Evolutionary conservation across 2,113 vertebrate species (phyloP).

Genomic region (Cyprinodon variegatus): DNA sequence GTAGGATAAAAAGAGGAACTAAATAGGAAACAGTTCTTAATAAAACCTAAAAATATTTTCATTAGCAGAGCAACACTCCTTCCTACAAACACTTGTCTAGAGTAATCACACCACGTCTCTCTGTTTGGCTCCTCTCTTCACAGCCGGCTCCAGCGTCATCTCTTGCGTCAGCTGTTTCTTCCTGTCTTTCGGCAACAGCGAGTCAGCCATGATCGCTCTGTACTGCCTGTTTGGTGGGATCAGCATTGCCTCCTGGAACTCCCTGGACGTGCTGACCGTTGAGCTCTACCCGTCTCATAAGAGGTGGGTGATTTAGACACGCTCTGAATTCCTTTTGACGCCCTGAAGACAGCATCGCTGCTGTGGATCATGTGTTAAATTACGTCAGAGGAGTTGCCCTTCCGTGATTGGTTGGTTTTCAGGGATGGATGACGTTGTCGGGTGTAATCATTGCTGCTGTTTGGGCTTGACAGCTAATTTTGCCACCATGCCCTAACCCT

Average conservation of each 20-base stretch:
- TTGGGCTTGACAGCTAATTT: not conserved
- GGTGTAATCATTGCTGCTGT: constrained; percentile 14
- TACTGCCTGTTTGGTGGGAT: constrained; percentile 96
- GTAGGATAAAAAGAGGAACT: too few species aligned
- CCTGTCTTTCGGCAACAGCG: constrained; percentile 95
- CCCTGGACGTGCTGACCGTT: constrained; percentile 94
- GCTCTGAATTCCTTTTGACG: constrained; percentile 26
- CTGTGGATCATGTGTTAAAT: constrained; percentile 8
- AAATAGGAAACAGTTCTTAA: not conserved
- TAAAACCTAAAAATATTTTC: not conserved
- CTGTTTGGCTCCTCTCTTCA: not conserved
- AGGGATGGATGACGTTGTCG: constrained; percentile 34
- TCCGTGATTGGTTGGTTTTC: constrained; percentile 27
- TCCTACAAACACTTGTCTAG: not conserved
- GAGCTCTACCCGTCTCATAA: constrained; percentile 97
- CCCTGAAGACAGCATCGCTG: not conserved
- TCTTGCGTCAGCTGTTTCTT: constrained; percentile 98
- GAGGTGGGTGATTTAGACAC: constrained; percentile 79
- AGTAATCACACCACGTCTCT: fast-evolving
- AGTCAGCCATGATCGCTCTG: constrained; percentile 97
- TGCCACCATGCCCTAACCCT: constrained; percentile 28
- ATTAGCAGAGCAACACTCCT: too few species aligned
- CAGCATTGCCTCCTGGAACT: constrained; percentile 98
- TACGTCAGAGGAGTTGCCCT: constrained; percentile 19
- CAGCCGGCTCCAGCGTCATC: constrained; percentile 96